Base-by-base conservation (phyloP, 1,140 invertebrate genomes). In the Sitodiplosis mosellana region DNA sequence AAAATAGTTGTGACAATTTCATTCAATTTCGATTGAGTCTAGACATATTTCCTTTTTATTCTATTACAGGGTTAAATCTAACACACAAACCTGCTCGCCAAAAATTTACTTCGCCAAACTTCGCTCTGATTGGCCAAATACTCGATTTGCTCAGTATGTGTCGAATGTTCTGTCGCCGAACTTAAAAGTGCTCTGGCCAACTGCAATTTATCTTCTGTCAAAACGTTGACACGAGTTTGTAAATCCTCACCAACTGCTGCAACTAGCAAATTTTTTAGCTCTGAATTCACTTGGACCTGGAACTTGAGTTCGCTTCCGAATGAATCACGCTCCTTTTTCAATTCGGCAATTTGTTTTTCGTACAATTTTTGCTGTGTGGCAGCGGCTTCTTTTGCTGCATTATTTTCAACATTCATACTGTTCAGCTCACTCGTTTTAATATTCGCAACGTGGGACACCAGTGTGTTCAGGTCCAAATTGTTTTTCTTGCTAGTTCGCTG, bases 201-300 rank as follows among this genome's bases (percentile, higher is more conserved):
- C 55, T 89, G 80, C 42, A 88, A 73, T 62, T 92, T 92, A 60
- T 94, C 90, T 65, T 93, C 87, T 22, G 79, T 90, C 4, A 95
- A 67, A 51, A 82, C 75, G 60, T 93, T 86, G 1, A 95, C 87
- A 64, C 81, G 77, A 2, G 77, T 81, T 67, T 93, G 79, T 38
- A 94, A 68, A 69, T 95, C 91, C 68, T 94, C 90, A 27, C 91
- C 91, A 41, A 95, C 83, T 20, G 89, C 89, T 19, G 90, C 90
- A 2, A 95, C 87, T 33, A 95, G 61, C 59, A 95, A 74, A 61
- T 84, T 91, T 66, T 94, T 95, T 34, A 95, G 68, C 66, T 94
- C 90, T 49, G 81, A 77, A 69, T 94, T 94, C 1, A 94, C 85
- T 79, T 92, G 58, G 8, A 67, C 71, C 61, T 81, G 79, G 58